Evolutionary conservation across 35 echinoderm and acorn worm species (phyloP), one percentile per base, ranked within the genome.

Genomic region (Acanthaster planci): DNA sequence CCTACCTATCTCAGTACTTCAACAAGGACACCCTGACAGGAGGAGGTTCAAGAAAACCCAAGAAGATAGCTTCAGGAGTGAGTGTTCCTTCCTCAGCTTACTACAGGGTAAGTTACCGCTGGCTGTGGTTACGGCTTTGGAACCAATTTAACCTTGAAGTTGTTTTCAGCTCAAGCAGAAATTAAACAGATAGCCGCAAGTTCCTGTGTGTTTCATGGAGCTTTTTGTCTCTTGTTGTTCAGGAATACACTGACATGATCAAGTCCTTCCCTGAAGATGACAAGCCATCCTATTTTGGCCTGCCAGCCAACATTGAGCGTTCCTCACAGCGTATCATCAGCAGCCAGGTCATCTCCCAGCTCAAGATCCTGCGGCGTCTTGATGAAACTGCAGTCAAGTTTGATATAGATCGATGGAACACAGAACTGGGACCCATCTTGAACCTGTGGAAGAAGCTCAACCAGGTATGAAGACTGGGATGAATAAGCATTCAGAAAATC

Each of bases 381-480:
- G 96, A 92, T 83, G 96, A 91, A 53, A 92, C 89, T n/a, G 96
- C 84, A 12, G 92, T 86, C 30, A 99, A 92, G 77, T 99, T 99
- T 94, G 96, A 99, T 58, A 92, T 90, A 53, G 96, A 99, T 58
- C 86, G 87, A 31, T 99, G 96, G 96, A 91, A 93, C 60, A 81
- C 89, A 42, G 96, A 99, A 77, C 86, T 99, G 0, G 88, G 85
- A 59, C 96, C 96, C 23, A 86, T 94, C 21, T 79, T 99, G 81
- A 94, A 88, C 40, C 86, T 99, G 0, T 99, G 96, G 96, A 99
- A 99, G 78, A 99, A 99, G 79, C 78, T 99, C 5, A 99, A 99
- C 51, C 92, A 94, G 86, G 96, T 99, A 86, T 23, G 76, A 50
- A 38, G 18, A 84, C 42, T 6, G n/a, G 12, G 42, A 6, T 47